Evolutionary conservation across 2,888 invertebrate species (phyloP), one percentile per base, ranked within the genome.

Genomic region (Cantharis rustica): DNA sequence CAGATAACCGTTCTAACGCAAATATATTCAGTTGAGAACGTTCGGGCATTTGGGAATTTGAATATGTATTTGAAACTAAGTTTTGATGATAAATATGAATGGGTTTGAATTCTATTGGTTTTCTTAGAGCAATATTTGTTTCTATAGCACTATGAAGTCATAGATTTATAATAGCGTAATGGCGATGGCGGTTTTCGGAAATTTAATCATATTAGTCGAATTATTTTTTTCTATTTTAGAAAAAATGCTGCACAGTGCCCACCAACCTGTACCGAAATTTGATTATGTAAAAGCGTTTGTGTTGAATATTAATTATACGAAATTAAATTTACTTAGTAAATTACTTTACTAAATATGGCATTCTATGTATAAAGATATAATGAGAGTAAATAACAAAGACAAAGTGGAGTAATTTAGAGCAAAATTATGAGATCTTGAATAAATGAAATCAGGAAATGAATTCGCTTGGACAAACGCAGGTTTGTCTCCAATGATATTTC

Each of bases 391-490:
- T 78, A 78, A 78, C 75, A 78, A 71, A 85, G 86, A 86, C 86
- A 87, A 87, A 87, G 86, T 87, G 84, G 85, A 83, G 85, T 85
- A 86, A 86, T 87, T 85, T 84, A 82, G 80, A 78, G 79, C 79
- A 80, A 83, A 84, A 84, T 85, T 85, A 85, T 85, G 85, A 84
- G 84, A 86, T 86, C 86, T 87, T 86, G 86, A 85, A 86, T 85
- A 87, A 88, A 87, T 87, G 87, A 86, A 87, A 87, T 87, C 87
- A 87, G 87, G 87, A 87, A 88, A 88, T 87, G 87, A 87, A 86
- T 86, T 86, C 86, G 84, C 86, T 85, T 84, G 85, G 83, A 86
- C 86, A 85, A 85, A 84, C 85, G 86, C 85, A 83, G 84, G 84
- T 83, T 84, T 83, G 83, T 86, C 85, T 85, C 82, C 82, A 84